Evolutionary conservation across 1,140 invertebrate genomes (phyloP).

Genomic region (Scaptomyza hsui): DNA sequence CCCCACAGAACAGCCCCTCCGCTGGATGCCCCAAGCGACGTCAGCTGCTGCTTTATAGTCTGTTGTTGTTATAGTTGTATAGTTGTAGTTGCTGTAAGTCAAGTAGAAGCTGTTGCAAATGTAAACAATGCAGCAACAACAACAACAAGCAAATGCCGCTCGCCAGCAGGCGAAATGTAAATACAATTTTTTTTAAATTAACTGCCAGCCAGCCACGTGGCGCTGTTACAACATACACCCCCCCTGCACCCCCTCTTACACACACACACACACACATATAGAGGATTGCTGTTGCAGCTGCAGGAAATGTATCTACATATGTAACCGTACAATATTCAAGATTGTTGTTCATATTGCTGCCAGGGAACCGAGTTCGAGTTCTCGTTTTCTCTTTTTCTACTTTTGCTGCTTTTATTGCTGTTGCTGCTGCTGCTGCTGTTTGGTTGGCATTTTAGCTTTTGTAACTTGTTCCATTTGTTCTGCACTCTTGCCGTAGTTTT

Average conservation of each 20-base stretch:
- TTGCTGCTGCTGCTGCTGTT: conserved; percentile 36
- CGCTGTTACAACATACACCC: conserved; percentile 22
- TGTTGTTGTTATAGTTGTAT: conserved; percentile 17
- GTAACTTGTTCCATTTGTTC: conserved; percentile 76
- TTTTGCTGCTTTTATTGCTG: conserved; percentile 20
- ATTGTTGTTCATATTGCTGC: conserved; percentile 79
- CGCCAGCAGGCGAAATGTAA: conserved; percentile 73
- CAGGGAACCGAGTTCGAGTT: conserved; percentile 38
- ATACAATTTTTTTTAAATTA: conserved; percentile 75
- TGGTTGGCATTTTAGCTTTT: conserved; percentile 78
- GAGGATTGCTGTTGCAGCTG: conserved; percentile 49
- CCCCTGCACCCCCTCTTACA: neutral
- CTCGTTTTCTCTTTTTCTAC: neutral
- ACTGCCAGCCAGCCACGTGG: conserved; percentile 69
- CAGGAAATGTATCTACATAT: conserved; percentile 82
- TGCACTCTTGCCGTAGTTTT: conserved; percentile 72
- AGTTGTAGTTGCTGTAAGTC: conserved; percentile 64
- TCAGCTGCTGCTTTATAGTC: conserved; percentile 62
- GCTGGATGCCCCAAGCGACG: conserved; percentile 39
- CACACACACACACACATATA: neutral
- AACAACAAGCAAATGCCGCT: conserved; percentile 26
- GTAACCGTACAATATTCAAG: conserved; percentile 77
- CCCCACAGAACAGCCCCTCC: neutral
- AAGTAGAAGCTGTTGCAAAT: conserved; percentile 75
- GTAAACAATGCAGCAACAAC: conserved; percentile 62